Conservation (phyloP, 2,888 invertebrate genomes). For the Himalopsyche tibetana region DNA sequence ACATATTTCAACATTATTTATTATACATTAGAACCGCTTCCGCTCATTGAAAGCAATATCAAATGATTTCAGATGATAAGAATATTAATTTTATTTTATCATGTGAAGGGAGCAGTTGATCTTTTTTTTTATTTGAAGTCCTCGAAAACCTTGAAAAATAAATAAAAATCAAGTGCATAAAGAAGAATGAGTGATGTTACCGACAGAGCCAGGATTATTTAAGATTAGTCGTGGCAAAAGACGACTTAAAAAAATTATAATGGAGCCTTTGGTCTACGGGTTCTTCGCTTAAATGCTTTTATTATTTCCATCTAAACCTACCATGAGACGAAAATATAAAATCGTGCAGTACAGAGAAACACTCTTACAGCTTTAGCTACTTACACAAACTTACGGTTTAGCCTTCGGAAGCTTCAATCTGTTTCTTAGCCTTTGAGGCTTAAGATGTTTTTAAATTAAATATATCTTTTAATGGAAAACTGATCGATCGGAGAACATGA, state of each 20-base stretch:
- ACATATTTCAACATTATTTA: no score
- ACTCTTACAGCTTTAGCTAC: conserved; percentile 6
- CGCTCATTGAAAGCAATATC: no score
- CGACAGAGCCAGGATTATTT: not conserved
- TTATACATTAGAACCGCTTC: no score
- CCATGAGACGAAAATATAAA: not conserved
- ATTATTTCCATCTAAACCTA: not conserved
- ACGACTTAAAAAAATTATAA: not conserved
- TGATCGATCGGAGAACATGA: no score
- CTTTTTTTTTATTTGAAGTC: not conserved
- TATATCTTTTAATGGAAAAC: no score
- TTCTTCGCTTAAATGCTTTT: not conserved
- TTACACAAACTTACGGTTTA: not conserved
- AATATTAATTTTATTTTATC: not conserved
- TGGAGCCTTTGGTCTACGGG: not conserved
- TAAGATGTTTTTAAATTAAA: no score
- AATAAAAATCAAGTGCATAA: not conserved
- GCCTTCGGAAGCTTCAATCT: not conserved
- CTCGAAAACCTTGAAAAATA: not conserved
- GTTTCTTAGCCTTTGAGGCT: not conserved
- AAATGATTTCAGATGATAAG: no score
- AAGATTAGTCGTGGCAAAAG: conserved; percentile 6
- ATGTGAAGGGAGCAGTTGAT: not conserved
- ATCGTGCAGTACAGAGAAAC: conserved; percentile 17
- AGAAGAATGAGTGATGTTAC: not conserved